A percentile compares a stretch with the other conserved stretches of the same genome.
Evolutionary conservation across 2,888 invertebrate genomes (phyloP).

Genomic region (Drosophila stalkeri): DNA sequence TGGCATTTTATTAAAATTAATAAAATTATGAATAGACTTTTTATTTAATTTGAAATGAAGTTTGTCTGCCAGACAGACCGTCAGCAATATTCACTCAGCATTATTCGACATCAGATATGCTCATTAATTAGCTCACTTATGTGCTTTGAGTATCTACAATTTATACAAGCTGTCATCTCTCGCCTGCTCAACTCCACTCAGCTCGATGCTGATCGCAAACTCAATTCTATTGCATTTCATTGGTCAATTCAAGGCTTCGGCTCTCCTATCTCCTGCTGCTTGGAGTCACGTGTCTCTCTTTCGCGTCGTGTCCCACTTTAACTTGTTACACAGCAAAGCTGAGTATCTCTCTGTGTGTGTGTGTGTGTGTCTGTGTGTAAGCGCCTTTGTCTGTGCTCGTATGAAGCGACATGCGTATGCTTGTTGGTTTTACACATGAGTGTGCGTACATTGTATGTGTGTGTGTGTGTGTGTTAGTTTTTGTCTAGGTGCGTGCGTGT

Average conservation of each 20-base stretch:
- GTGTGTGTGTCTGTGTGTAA: conserved; percentile 18
- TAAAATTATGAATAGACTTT: no score
- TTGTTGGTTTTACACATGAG: conserved; percentile 52
- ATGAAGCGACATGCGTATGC: conserved; percentile 40
- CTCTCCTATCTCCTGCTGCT: background rate
- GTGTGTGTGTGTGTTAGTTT: conserved; percentile 33
- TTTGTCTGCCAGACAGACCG: background rate
- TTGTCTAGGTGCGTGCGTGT: conserved; percentile 35
- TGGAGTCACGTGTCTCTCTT: background rate
- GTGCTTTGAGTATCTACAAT: background rate
- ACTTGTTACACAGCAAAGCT: conserved; percentile 38
- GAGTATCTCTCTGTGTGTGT: background rate
- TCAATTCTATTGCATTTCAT: background rate
- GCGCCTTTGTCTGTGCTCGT: conserved; percentile 42
- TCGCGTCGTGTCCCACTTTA: conserved; percentile 11
- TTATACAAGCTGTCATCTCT: background rate
- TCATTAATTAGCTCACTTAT: background rate
- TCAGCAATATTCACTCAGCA: background rate
- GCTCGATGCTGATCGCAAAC: conserved; percentile 8
- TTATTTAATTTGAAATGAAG: background rate
- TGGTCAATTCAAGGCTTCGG: background rate
- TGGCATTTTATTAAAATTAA: no score
- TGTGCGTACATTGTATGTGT: conserved; percentile 28
- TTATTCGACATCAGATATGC: background rate
- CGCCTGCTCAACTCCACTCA: background rate